These are phyloP conservation scores for Ochropleura leucogaster DNA, from an alignment of 2,888 invertebrate species.

Conservation along the genomic window DNA sequence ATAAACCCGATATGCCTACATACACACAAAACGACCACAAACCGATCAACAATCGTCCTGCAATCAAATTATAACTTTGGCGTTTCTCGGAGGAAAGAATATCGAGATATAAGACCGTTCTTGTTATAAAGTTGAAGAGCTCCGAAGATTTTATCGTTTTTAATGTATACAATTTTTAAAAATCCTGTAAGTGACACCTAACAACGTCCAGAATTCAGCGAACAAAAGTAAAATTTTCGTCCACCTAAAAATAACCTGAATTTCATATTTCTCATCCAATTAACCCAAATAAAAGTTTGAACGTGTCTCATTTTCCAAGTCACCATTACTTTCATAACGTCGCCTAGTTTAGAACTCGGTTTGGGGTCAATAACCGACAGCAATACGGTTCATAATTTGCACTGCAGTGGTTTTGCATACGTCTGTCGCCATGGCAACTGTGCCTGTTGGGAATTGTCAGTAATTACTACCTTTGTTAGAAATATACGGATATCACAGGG, in stretches of 20 bases:
- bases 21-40: conserved; percentile 9
- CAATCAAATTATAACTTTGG: conserved; percentile 27
- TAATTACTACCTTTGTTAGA: conserved; percentile 9
- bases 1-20: conserved; percentile 8
- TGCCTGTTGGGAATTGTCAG: conserved; percentile 33
- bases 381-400: conserved; percentile 57
- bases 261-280: conserved; percentile 49
- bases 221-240: conserved; percentile 20
- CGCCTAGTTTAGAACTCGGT: conserved; percentile 31
- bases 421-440: conserved; percentile 65
- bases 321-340: conserved; percentile 23
- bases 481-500: background rate
- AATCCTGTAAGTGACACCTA: background rate
- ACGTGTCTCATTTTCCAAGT: conserved; percentile 30
- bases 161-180: background rate
- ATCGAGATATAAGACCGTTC: background rate
- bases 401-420: conserved; percentile 71
- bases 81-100: background rate
- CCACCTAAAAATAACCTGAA: conserved; percentile 38
- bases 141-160: background rate
- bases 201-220: background rate
- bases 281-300: conserved; percentile 57
- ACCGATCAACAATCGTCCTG: conserved; percentile 3
- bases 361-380: conserved; percentile 46
- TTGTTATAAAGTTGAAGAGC: background rate